Base-by-base conservation (phyloP, 2,888 invertebrate genomes). In the Scelioninae gen. 1 region DNA sequence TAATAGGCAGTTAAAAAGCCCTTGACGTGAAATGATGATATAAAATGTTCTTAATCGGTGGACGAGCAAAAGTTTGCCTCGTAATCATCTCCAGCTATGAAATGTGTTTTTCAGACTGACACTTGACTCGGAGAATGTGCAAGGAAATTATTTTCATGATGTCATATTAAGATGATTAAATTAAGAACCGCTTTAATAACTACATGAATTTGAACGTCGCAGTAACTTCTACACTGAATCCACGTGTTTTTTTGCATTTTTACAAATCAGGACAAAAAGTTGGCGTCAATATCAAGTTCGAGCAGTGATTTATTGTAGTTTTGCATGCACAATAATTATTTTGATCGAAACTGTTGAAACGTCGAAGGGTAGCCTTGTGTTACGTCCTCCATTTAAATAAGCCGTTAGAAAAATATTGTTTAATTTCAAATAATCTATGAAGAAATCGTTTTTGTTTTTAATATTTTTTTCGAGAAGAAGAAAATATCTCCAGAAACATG, bases 301-400 rank as follows among this genome's bases (percentile, higher is more conserved):
- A 66, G 43, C 29, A 8, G 53, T 51, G 53, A 66, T 66, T 66
- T 53, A 53, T 66, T 53, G 66, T 55, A 31, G 53, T 40, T 29
- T 66, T 53, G 66, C 66, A 66, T 66, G 66, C 66, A 53, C 66
- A n/a, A 53, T 45, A 55, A 68, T 68, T 68, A 68, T 66, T 66
- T 66, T 10, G 66, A 55, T 68, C 32, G 68, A 55, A 68, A 45
- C 16, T 51, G 38, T 38, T 38, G 38, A 34, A 43, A 53, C 16
- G 40, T 68, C 43, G 47, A 63, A 47, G 32, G 11, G 29, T 55
- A 68, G 23, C 68, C 68, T 69, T 69, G 68, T n/a, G n/a, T n/a
- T n/a, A n/a, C n/a, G n/a, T n/a, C n/a, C n/a, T n/a, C n/a, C n/a
- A n/a, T n/a, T n/a, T n/a, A n/a, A n/a, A n/a, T n/a, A n/a, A n/a